phyloP scores from a whole-genome alignment of 1,140 invertebrate genomes.

The Drosophila ananassae region DNA sequence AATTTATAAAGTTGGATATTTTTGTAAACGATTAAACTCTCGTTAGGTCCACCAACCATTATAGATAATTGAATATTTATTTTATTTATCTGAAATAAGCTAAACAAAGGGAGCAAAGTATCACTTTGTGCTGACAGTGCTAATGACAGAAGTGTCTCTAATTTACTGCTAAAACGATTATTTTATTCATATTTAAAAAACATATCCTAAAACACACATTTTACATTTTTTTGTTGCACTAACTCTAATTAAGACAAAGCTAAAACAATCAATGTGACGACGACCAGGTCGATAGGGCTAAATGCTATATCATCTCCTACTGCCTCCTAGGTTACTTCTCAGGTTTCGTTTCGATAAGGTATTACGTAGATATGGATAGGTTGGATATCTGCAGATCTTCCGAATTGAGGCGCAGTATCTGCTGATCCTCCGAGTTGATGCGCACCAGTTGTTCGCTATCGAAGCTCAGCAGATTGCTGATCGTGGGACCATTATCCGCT shows the following conservation, averaged over 20 bases:
- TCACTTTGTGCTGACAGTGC: too few species aligned
- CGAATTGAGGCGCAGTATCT: slow-evolving; percentile 84
- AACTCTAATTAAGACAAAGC: slow-evolving; percentile 44
- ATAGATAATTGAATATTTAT: background rate
- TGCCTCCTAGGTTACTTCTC: background rate
- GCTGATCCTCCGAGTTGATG: slow-evolving; percentile 84
- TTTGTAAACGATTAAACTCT: background rate
- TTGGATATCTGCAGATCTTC: slow-evolving; percentile 83
- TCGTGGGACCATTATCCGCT: slow-evolving; percentile 70
- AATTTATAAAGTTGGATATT: background rate
- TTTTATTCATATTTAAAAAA: slow-evolving; percentile 69
- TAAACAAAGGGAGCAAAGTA: background rate
- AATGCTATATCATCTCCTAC: slow-evolving; percentile 25
- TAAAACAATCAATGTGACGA: slow-evolving; percentile 57
- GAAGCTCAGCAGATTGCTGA: slow-evolving; percentile 84
- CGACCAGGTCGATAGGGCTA: slow-evolving; percentile 45
- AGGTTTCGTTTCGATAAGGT: slow-evolving; percentile 16
- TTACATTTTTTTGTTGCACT: slow-evolving; percentile 54
- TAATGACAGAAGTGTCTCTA: too few species aligned
- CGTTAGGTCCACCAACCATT: background rate
- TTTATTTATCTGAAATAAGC: background rate
- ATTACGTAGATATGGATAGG: slow-evolving; percentile 81
- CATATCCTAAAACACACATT: slow-evolving; percentile 61
- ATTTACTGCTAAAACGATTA: slow-evolving; percentile 63
- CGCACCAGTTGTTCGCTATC: slow-evolving; percentile 85